Conservation (phyloP, 2,888 invertebrate species). For the Tetragonula carbonaria region DNA sequence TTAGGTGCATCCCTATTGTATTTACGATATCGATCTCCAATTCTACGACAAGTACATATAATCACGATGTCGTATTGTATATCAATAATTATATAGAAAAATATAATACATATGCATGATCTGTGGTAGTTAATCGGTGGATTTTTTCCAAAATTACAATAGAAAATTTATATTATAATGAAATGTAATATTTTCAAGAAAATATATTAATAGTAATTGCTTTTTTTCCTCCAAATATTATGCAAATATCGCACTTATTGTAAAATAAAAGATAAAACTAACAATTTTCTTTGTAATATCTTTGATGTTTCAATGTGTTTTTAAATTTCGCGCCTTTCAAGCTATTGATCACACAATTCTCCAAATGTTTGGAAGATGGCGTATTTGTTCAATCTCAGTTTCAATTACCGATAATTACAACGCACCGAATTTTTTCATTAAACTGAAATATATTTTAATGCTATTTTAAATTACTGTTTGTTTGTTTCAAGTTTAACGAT, state of each 20-base stretch:
- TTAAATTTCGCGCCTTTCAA: neutral
- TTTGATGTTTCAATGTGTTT: neutral
- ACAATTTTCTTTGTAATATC: neutral
- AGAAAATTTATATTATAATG: neutral
- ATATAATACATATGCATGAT: neutral
- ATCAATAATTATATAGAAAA: neutral
- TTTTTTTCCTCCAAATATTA: neutral
- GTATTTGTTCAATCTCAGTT: neutral
- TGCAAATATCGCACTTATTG: neutral
- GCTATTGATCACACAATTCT: neutral
- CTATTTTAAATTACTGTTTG: neutral
- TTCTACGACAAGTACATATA: neutral
- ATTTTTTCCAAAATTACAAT: neutral
- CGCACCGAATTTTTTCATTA: neutral
- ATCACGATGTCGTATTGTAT: neutral
- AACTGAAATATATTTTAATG: neutral
- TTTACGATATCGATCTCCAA: neutral
- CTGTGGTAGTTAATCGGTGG: neutral
- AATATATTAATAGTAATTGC: neutral
- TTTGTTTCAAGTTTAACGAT: neutral
- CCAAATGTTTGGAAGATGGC: conserved; percentile 13
- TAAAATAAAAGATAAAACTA: neutral
- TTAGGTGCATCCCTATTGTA: neutral
- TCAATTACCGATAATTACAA: neutral
- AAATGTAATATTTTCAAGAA: neutral